A percentile compares a stretch with the other conserved stretches of the same genome.
Conservation (phyloP, 2,113 vertebrate genomes). For the Tragulus kanchil region DNA sequence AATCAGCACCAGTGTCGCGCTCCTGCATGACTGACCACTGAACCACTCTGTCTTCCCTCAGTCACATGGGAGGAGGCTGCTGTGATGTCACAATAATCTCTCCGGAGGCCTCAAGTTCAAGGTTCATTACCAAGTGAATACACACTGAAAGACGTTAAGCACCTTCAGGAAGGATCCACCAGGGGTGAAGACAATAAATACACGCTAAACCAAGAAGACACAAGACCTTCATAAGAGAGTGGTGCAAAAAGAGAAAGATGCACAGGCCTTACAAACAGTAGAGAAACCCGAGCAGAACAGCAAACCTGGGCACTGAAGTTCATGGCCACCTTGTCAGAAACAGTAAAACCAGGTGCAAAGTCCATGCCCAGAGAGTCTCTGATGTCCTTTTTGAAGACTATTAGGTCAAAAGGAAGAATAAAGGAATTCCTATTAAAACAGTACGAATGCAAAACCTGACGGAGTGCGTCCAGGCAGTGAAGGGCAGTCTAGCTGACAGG, state of each 20-base stretch:
- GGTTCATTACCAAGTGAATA: background rate
- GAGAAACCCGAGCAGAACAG: background rate
- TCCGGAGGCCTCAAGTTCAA: background rate
- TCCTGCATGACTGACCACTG: background rate
- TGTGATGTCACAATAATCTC: background rate
- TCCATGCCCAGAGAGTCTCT: background rate
- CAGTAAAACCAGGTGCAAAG: background rate
- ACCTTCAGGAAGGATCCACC: background rate
- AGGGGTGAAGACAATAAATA: background rate
- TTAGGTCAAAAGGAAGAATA: background rate
- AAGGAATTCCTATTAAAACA: conserved; percentile 33
- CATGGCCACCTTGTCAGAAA: background rate
- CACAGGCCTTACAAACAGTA: background rate
- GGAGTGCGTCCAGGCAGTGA: background rate
- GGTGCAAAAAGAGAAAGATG: background rate
- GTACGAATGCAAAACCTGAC: background rate
- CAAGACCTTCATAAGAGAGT: background rate
- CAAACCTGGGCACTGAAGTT: background rate
- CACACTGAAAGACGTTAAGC: background rate
- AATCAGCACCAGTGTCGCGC: background rate
- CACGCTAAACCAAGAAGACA: conserved; percentile 23
- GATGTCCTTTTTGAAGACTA: conserved; percentile 7
- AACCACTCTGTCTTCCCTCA: background rate
- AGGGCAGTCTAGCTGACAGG: background rate
- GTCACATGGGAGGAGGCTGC: background rate